These are phyloP conservation scores for Progne subis DNA, from an alignment of 2,113 vertebrate genomes.

Conservation along the genomic window DNA sequence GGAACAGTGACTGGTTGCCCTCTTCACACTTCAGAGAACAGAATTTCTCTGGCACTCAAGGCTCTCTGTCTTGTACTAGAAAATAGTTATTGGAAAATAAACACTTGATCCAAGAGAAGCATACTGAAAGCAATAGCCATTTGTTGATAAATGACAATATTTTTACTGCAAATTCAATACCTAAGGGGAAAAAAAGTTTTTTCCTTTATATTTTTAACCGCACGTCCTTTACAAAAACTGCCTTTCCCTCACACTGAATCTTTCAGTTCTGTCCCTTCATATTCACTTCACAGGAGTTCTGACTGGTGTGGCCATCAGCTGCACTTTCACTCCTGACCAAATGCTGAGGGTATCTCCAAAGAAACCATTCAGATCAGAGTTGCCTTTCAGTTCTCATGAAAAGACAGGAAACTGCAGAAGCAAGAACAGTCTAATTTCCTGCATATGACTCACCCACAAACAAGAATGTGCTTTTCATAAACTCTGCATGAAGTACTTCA, in stretches of 20 bases:
- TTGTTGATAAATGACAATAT: neutral
- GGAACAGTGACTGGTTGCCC: neutral
- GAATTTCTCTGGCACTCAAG: neutral
- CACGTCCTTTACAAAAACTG: neutral
- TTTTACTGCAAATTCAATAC: neutral
- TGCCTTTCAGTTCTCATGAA: neutral
- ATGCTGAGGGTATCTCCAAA: neutral
- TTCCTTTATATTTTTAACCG: neutral
- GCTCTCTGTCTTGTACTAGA: neutral
- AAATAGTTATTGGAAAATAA: neutral
- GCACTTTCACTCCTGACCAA: neutral
- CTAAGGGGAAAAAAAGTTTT: rapidly evolving
- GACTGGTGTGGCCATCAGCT: neutral
- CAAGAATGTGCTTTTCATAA: neutral
- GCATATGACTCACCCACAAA: neutral
- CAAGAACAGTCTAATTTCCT: neutral
- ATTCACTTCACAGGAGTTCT: neutral
- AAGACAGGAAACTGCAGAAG: neutral
- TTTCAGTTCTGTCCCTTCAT: neutral
- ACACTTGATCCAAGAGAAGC: neutral
- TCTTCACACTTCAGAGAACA: neutral
- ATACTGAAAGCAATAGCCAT: neutral
- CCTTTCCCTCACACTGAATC: neutral
- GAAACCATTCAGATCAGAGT: neutral
- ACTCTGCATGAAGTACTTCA: neutral